Base-by-base conservation (phyloP, 2,797 vertebrate genomes). In the Chelidonichthys spinosus region DNA sequence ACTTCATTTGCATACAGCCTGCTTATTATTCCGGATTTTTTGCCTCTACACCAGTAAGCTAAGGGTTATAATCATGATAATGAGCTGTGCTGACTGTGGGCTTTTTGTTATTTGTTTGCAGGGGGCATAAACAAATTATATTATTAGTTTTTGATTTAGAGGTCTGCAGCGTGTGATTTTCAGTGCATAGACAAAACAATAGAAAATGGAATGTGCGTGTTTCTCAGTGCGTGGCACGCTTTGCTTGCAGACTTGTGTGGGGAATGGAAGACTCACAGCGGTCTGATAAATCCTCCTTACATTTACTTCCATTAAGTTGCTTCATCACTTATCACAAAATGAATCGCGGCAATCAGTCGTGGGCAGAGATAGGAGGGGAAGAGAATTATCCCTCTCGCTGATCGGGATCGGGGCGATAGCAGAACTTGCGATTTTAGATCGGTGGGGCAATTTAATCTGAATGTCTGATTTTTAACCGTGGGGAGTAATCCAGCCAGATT, bases 31-130 rank as follows among this genome's bases (percentile, higher is more conserved):
- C 90, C 85, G 85, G 79, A 93, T 84, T 92, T 25, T 61, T 89
- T 90, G 89, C 87, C 86, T 89, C 93, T 84, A 85, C 90, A 87
- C 89, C 90, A 90, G 91, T 85, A 86, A 92, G 87, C 87, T 89
- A 84, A 86, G 93, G 91, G 87, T 94, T 93, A 85, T 92, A 92
- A 90, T 92, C 90, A 94, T 92, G 93, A 93, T 95, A 94, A 94
- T 93, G 93, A 93, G 92, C 87, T 59, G 58, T 93, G 94, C 93
- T 94, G 94, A 95, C 93, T 87, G 83, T 90, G 91, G 90, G 81
- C 78, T 94, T 94, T 94, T 93, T 86, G 91, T 93, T 93, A 88
- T 92, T 90, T 90, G 86, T 92, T 88, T 93, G 91, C 89, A 89
- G 87, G 73, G 83, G 79, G 90, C 85, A 93, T 91, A 92, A 93